Base-by-base conservation (phyloP, 37 sponge, comb jelly and placozoan genomes). In the Lycopodina hypogea region DNA sequence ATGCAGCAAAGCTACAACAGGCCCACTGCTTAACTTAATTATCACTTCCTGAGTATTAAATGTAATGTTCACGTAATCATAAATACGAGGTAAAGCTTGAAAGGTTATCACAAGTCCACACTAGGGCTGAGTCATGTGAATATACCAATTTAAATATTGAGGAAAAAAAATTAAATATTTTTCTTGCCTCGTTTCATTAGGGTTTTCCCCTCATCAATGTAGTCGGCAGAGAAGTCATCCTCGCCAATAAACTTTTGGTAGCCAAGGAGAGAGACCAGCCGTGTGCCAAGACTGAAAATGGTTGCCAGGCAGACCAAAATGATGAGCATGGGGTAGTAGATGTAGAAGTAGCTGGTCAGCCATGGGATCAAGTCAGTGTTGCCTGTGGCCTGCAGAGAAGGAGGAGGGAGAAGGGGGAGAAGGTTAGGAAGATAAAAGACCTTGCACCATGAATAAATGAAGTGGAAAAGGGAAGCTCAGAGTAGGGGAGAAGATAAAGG, bases 191-290 rank as follows among this genome's bases (percentile, higher is more conserved):
- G 69, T 42, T 81, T 93, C 75, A 94, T 84, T 30, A 91, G 84
- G 22, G 89, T 83, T 71, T 97, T 97, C 33, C 97, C 97, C 63
- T 97, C 94, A 58, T 90, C 89, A 29, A 97, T 89, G 53, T 78
- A 93, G 51, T 96, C 97, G 23, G 81, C 81, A 35, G 94, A 90
- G 71, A 93, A 91, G 40, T 88, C 94, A 45, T 97, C 97, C 65
- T 94, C 94, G 15, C 84, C 86, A 14, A 97, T 78, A 78, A 96
- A 97, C 76, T 85, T 86, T 74, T 97, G 86, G 77, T 91, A 91
- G 60, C 97, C 97, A 11, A 86, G 67, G 77, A 87, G 78, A 36
- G 88, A 78, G 77, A 85, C 80, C 26, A 94, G 68, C 15, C 94
- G 41, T 3, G 84, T 89, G 15, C 97, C 97, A 26, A 90, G 72